Percentiles rank a stretch among this genome's conserved stretches.
These are phyloP conservation scores for Cephus spinipes DNA, from an alignment of 2,888 invertebrate genomes.

Conservation along the genomic window DNA sequence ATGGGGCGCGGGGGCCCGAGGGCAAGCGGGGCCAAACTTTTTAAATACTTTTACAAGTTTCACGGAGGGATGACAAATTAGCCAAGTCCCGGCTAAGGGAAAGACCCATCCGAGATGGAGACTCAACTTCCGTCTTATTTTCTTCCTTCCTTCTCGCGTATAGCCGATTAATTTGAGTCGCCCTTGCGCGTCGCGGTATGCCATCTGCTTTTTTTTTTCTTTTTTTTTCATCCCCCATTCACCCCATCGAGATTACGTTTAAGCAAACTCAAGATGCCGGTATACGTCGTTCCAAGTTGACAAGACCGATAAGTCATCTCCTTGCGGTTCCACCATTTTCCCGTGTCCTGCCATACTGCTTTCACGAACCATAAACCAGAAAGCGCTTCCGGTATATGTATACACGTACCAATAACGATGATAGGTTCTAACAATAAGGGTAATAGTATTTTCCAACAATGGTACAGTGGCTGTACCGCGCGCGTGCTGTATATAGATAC, in stretches of 20 bases:
- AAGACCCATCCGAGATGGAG: conserved; percentile 3
- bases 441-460: neutral
- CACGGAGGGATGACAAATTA: conserved; percentile 9
- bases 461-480: neutral
- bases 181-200: neutral
- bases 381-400: neutral
- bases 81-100: neutral
- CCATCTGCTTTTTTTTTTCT: neutral
- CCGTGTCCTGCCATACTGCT: neutral
- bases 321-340: neutral
- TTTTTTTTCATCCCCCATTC: neutral
- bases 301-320: neutral
- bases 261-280: neutral
- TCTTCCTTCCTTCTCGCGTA: neutral
- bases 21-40: conserved; percentile 51
- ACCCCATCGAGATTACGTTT: neutral
- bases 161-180: conserved; percentile 11
- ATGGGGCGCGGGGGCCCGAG: conserved; percentile 46
- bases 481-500: neutral
- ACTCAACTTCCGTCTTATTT: neutral
- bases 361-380: neutral
- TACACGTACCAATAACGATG: neutral
- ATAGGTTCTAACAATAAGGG: neutral
- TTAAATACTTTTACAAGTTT: conserved; percentile 59
- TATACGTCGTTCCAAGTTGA: neutral